phyloP scores from a whole-genome alignment of 2,113 vertebrate species.

The Hiodon alosoides region DNA sequence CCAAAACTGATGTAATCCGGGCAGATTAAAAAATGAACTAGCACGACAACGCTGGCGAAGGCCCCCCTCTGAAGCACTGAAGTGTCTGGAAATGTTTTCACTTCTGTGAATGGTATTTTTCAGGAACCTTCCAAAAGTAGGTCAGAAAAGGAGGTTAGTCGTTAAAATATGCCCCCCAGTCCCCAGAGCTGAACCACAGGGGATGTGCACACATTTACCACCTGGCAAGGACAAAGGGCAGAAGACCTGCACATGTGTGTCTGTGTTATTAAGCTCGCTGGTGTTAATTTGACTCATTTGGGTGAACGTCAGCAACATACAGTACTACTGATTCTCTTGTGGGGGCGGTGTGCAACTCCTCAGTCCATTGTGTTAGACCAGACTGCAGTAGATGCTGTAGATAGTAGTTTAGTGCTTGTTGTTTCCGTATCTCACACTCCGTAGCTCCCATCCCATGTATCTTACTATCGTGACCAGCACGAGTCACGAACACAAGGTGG shows the following conservation, averaged over 20 bases:
- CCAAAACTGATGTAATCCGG: background rate
- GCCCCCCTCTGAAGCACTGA: background rate
- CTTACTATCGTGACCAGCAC: background rate
- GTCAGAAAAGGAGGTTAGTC: constrained; percentile 22
- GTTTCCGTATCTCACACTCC: too few relatives aligned
- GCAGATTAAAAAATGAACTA: too few relatives aligned
- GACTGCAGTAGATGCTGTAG: too few relatives aligned
- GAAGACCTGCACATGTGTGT: background rate
- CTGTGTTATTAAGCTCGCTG: background rate
- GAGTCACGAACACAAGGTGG: background rate
- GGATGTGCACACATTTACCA: background rate
- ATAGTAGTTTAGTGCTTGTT: too few relatives aligned
- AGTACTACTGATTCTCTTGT: background rate
- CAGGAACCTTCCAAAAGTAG: constrained; percentile 9
- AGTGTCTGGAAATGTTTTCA: background rate
- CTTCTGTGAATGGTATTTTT: background rate
- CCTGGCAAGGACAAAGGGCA: background rate
- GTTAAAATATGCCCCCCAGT: background rate
- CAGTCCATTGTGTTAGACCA: too few relatives aligned
- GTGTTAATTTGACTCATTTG: too few relatives aligned
- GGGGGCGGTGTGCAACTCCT: too few relatives aligned
- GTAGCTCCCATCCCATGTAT: background rate
- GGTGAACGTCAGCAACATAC: background rate
- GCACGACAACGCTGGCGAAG: background rate
- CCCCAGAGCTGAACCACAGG: background rate